These are phyloP conservation scores for Hippocampus guttulatus DNA, from an alignment of 2,113 vertebrate genomes.

Conservation along the genomic window DNA sequence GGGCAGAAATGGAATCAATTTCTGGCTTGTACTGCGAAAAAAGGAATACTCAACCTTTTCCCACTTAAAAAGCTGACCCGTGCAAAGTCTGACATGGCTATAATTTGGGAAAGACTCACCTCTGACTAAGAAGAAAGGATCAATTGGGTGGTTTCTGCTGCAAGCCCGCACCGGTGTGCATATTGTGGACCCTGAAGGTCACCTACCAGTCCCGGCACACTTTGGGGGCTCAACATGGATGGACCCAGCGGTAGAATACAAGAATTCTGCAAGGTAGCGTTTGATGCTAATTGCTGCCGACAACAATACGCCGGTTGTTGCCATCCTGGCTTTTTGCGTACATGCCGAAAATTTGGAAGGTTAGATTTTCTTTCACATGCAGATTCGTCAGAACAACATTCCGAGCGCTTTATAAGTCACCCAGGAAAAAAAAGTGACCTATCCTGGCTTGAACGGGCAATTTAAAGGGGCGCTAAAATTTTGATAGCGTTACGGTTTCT, in stretches of 20 bases:
- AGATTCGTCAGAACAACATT: no score
- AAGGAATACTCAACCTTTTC: conserved; percentile 9
- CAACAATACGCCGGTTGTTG: not conserved
- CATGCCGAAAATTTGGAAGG: not conserved
- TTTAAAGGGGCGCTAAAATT: not conserved
- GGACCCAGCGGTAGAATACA: not conserved
- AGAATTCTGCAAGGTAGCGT: not conserved
- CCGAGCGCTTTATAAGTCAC: no score
- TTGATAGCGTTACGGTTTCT: not conserved
- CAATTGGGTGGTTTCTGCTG: not conserved
- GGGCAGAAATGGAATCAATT: conserved; percentile 17
- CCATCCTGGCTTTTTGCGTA: not conserved
- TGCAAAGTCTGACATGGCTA: conserved; percentile 15
- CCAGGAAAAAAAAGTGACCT: not conserved
- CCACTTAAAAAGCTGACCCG: conserved; percentile 11
- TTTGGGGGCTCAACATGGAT: not conserved
- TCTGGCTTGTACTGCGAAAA: conserved; percentile 6
- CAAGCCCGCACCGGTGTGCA: not conserved
- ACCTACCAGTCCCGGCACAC: not conserved
- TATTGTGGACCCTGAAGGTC: not conserved
- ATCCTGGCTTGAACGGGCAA: not conserved
- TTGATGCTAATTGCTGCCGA: conserved; percentile 1
- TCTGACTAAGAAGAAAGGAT: not conserved
- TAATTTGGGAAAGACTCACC: not conserved
- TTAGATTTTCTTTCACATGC: not conserved